phyloP scores from a whole-genome alignment of 2,888 invertebrate species.

The Stegophylla sp. region DNA sequence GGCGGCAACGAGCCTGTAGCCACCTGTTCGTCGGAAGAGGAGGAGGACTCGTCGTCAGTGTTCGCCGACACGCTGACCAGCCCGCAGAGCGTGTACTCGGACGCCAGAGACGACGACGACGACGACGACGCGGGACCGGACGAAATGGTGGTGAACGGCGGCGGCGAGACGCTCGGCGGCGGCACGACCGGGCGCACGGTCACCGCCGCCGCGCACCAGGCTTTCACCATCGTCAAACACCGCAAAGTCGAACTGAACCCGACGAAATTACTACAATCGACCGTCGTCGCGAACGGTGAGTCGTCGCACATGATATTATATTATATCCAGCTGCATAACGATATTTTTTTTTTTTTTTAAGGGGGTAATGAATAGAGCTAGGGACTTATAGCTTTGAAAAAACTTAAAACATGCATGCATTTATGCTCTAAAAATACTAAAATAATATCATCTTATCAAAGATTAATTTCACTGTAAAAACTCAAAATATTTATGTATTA shows the following conservation, averaged over 20 bases:
- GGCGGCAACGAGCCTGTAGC: constrained; percentile 62
- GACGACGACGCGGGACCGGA: background rate
- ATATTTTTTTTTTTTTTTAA: too few species aligned
- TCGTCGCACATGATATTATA: background rate
- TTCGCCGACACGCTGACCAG: constrained; percentile 76
- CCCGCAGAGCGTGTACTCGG: constrained; percentile 67
- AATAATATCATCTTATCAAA: too few species aligned
- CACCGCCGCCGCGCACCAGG: constrained; percentile 65
- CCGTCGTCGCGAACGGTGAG: constrained; percentile 54
- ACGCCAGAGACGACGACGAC: constrained; percentile 61
- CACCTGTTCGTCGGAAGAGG: constrained; percentile 70
- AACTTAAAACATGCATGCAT: too few species aligned
- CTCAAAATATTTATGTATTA: too few species aligned
- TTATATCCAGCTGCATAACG: background rate
- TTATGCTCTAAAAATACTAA: too few species aligned
- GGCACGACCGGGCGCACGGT: constrained; percentile 65
- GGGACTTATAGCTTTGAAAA: too few species aligned
- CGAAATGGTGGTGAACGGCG: constrained; percentile 60
- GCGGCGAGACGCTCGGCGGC: constrained; percentile 59
- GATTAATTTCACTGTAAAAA: too few species aligned
- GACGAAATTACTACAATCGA: constrained; percentile 63
- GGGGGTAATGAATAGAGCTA: too few species aligned
- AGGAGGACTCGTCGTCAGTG: constrained; percentile 68
- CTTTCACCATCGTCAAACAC: constrained; percentile 71
- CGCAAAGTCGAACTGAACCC: constrained; percentile 71